phyloP scores from a whole-genome alignment of 2,888 invertebrate species.

The Polylopha cassiicola region DNA sequence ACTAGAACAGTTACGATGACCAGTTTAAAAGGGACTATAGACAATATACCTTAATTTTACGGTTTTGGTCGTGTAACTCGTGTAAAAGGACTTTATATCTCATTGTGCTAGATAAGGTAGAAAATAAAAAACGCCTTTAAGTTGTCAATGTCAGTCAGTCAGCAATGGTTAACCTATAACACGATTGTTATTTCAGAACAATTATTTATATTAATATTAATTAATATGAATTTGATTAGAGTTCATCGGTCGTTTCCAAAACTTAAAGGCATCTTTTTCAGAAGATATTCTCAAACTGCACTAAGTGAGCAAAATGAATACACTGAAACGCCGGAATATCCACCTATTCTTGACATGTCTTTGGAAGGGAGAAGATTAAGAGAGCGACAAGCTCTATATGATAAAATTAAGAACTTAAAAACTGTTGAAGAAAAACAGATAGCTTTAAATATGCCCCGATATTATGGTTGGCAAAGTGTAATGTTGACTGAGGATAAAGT shows the following conservation, averaged over 20 bases:
- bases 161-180: too few species aligned
- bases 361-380: slow-evolving; percentile 66
- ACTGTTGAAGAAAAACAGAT: slow-evolving; percentile 91
- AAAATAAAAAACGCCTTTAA: slow-evolving; percentile 1
- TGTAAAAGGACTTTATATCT: too few species aligned
- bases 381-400: slow-evolving; percentile 63
- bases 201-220: too few species aligned
- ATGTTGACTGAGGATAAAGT: slow-evolving; percentile 76
- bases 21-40: too few species aligned
- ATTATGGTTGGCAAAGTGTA: slow-evolving; percentile 85
- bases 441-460: slow-evolving; percentile 88
- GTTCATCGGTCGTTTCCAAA: slow-evolving; percentile 52
- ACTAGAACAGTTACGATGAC: too few species aligned
- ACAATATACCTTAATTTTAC: too few species aligned
- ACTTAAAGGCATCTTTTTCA: slow-evolving; percentile 40
- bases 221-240: slow-evolving; percentile 54
- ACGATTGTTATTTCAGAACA: too few species aligned
- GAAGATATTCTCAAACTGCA: slow-evolving; percentile 47
- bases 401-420: slow-evolving; percentile 79
- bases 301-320: slow-evolving; percentile 58
- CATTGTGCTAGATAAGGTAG: too few species aligned
- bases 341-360: slow-evolving; percentile 80
- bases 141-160: slow-evolving; percentile 3
- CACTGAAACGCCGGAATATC: slow-evolving; percentile 68
- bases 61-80: too few species aligned